Evolutionary conservation across 2,113 vertebrate genomes (phyloP).

Genomic region (Lepisosteus oculatus): DNA sequence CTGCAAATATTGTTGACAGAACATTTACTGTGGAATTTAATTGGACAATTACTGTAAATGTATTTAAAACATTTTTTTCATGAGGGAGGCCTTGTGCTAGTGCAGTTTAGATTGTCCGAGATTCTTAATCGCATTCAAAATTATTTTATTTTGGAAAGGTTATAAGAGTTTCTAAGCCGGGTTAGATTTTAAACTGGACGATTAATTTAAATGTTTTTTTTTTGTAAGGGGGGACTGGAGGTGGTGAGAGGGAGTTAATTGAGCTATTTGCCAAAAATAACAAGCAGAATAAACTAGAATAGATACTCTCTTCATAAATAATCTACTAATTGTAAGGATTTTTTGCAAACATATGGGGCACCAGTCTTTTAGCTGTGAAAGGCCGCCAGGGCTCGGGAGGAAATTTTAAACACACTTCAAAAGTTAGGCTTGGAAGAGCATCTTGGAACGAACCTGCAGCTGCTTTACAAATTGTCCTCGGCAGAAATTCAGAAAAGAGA

Average conservation of each 20-base stretch:
- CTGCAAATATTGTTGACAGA: constrained; percentile 13
- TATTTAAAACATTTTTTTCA: constrained; percentile 7
- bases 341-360: background rate
- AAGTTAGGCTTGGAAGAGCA: background rate
- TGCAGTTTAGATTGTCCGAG: constrained; percentile 6
- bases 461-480: background rate
- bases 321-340: background rate
- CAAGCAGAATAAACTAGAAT: background rate
- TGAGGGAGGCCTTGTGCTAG: background rate
- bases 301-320: background rate
- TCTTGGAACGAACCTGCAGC: background rate
- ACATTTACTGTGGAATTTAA: background rate
- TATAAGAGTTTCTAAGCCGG: background rate
- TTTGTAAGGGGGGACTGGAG: background rate
- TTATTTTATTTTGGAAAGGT: background rate
- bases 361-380: too few relatives aligned
- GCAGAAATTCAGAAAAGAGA: background rate
- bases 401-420: background rate
- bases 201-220: background rate
- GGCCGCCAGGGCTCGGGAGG: background rate
- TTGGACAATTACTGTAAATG: constrained; percentile 10
- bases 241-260: background rate
- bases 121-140: background rate
- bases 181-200: too few relatives aligned
- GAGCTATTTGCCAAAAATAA: background rate